Evolutionary conservation across 2,888 invertebrate species (phyloP).

Genomic region (Cephus nigrinus): DNA sequence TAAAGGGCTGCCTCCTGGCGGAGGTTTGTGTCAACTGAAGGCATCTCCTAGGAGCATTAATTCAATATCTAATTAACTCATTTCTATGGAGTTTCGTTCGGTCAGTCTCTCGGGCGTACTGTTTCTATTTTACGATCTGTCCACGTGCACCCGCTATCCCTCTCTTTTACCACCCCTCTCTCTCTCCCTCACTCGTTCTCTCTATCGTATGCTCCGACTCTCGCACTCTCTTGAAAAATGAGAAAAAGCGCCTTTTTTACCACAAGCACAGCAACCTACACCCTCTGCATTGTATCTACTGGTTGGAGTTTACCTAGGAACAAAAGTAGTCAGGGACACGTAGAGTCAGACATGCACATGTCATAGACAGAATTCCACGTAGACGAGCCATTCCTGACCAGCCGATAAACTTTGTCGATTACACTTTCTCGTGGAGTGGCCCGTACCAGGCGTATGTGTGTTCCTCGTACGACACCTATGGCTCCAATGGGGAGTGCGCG

Average conservation of each 20-base stretch:
- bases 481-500: background rate
- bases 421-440: constrained; percentile 53
- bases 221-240: constrained; percentile 47
- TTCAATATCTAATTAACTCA: constrained; percentile 50
- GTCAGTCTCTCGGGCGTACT: constrained; percentile 30
- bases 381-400: constrained; percentile 40
- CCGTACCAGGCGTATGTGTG: background rate
- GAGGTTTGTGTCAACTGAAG: background rate
- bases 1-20: background rate
- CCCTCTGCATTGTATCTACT: constrained; percentile 12
- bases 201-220: background rate
- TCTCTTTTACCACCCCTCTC: background rate
- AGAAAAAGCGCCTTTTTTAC: constrained; percentile 40
- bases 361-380: background rate
- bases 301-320: background rate
- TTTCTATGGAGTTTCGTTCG: background rate
- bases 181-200: too few relatives aligned
- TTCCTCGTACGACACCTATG: background rate
- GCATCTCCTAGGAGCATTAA: constrained; percentile 40
- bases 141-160: constrained; percentile 8
- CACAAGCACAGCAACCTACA: background rate
- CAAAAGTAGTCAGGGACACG: background rate
- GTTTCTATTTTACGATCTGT: constrained; percentile 45
- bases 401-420: constrained; percentile 62
- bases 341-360: background rate